phyloP scores from a whole-genome alignment of 2,888 invertebrate genomes.

The Tigriopus californicus region DNA sequence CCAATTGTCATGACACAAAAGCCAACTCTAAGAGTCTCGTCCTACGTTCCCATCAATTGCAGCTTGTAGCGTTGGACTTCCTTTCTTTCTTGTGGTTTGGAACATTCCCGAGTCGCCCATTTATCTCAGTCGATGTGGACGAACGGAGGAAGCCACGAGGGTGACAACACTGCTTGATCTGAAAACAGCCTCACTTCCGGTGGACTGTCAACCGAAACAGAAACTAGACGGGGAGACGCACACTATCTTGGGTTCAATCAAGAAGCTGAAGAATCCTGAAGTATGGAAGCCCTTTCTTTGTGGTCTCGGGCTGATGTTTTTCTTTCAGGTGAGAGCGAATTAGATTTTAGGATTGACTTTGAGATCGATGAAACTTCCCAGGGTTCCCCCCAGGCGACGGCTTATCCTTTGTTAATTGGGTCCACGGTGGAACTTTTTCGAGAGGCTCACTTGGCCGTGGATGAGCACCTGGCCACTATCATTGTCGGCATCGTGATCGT shows the following conservation, averaged over 20 bases:
- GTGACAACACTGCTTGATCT: not conserved
- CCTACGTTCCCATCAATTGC: not conserved
- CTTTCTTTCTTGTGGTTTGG: not conserved
- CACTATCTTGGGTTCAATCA: not conserved
- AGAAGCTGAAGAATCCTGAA: not conserved
- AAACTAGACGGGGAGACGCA: not conserved
- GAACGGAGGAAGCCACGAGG: not conserved
- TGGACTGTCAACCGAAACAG: not conserved
- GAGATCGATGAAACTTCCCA: not conserved
- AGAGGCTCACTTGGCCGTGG: not conserved
- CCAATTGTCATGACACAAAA: too few relatives aligned
- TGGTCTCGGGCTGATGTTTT: not conserved
- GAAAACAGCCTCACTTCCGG: not conserved
- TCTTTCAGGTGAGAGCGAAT: conserved; percentile 5
- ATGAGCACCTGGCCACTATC: conserved; percentile 6
- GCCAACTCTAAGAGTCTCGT: too few relatives aligned
- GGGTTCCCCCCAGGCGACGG: not conserved
- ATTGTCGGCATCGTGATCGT: conserved; percentile 3
- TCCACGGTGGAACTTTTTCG: not conserved
- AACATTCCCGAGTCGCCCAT: conserved; percentile 11
- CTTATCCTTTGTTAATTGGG: not conserved
- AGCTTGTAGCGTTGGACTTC: not conserved
- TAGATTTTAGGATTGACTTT: not conserved
- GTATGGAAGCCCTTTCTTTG: not conserved
- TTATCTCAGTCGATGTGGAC: not conserved